Conservation (phyloP, 2,797 vertebrate genomes). For the Denticeps clupeoides region DNA sequence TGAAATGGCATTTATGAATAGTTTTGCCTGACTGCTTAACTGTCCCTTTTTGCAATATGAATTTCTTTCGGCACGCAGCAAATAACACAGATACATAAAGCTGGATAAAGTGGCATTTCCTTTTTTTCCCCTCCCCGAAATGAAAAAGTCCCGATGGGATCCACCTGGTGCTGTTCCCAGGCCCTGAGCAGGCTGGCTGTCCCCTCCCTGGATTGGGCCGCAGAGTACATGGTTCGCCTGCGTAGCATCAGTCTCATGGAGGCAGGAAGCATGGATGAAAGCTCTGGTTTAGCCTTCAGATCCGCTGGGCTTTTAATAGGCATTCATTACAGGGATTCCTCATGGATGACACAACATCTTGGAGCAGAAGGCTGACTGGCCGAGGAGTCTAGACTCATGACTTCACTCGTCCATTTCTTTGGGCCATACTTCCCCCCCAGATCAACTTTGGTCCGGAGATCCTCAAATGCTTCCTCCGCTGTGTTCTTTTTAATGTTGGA, state of each 20-base stretch:
- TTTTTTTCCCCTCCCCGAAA: conserved; percentile 4
- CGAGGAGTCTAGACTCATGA: conserved; percentile 54
- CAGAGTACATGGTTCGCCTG: conserved; percentile 48
- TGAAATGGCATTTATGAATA: too few species aligned
- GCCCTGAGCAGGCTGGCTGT: conserved; percentile 18
- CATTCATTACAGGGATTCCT: conserved; percentile 65
- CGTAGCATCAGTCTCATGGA: conserved; percentile 44
- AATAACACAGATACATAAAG: conserved; percentile 2
- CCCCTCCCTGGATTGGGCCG: conserved; percentile 25
- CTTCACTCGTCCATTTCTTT: conserved; percentile 42
- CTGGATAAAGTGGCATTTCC: conserved; percentile 37
- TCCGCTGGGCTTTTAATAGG: conserved; percentile 48
- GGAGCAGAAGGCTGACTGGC: conserved; percentile 11
- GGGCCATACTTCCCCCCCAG: conserved; percentile 52
- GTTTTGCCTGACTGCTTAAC: not conserved
- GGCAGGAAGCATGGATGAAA: conserved; percentile 55
- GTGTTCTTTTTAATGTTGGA: not conserved
- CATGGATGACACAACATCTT: conserved; percentile 56
- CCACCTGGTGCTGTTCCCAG: conserved; percentile 44
- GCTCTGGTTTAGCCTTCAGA: conserved; percentile 40
- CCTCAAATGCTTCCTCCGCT: conserved; percentile 29
- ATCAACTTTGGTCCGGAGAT: conserved; percentile 38
- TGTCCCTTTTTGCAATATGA: not conserved
- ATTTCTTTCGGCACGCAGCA: not conserved
- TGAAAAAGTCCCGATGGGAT: conserved; percentile 26